Evolutionary conservation across 2,113 vertebrate species (phyloP).

Genomic region (Caloenas nicobarica): DNA sequence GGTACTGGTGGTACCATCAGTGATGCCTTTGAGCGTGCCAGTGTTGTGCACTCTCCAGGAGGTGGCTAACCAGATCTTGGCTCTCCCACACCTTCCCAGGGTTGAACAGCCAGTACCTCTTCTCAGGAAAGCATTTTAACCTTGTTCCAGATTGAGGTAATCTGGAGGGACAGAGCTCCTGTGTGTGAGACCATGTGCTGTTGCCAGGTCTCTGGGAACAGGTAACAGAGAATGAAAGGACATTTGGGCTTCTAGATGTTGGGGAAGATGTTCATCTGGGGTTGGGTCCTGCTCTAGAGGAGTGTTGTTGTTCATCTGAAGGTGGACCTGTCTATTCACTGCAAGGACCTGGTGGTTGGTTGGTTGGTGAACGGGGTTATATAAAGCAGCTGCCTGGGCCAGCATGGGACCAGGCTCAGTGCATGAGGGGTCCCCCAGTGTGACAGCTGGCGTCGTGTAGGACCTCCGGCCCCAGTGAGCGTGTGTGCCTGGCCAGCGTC

Average conservation of each 20-base stretch:
- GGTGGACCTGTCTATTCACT: neutral
- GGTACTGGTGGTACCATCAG: neutral
- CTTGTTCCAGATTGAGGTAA: neutral
- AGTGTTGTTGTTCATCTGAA: neutral
- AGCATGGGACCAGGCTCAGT: neutral
- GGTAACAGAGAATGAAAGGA: neutral
- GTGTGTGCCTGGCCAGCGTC: fast-evolving
- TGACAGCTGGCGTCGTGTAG: neutral
- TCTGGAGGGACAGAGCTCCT: neutral
- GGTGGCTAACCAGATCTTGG: neutral
- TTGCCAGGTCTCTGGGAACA: neutral
- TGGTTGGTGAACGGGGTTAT: neutral
- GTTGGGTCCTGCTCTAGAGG: neutral
- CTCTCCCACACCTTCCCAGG: neutral
- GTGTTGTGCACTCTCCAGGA: neutral
- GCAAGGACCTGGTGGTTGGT: neutral
- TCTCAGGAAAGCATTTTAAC: neutral
- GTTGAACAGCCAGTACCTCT: neutral
- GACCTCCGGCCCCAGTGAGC: fast-evolving
- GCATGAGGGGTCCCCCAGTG: neutral
- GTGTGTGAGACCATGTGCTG: fast-evolving
- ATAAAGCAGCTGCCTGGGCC: neutral
- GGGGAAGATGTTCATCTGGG: neutral
- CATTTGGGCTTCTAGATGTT: neutral
- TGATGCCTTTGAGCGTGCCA: neutral